These are phyloP conservation scores for Gadus macrocephalus DNA, from an alignment of 2,113 vertebrate species.

Conservation along the genomic window DNA sequence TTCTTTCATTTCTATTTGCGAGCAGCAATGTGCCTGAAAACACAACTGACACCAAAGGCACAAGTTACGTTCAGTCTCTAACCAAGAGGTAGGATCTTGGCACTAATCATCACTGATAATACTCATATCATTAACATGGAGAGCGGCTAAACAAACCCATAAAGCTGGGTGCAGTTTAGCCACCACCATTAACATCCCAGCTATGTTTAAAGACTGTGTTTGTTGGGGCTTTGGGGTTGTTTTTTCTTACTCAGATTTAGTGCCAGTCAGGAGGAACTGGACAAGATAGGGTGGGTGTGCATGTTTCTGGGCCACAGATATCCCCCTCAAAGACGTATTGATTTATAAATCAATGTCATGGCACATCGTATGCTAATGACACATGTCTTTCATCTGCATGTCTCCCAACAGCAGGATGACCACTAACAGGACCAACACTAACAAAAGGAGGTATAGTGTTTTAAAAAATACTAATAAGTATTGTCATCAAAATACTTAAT, in stretches of 20 bases:
- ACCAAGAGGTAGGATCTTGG: conserved; percentile 53
- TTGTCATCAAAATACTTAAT: no score
- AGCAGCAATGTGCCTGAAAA: conserved; percentile 33
- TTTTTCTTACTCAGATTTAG: conserved; percentile 56
- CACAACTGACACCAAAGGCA: conserved; percentile 20
- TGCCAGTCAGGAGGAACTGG: conserved; percentile 42
- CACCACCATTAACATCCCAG: neutral
- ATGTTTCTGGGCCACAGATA: no score
- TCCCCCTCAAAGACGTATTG: neutral
- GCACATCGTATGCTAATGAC: neutral
- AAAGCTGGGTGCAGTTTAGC: neutral
- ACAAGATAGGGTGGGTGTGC: conserved; percentile 49
- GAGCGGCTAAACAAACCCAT: neutral
- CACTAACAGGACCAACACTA: no score
- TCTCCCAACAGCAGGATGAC: no score
- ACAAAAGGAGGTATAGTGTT: no score
- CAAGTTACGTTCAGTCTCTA: conserved; percentile 57
- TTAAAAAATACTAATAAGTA: no score
- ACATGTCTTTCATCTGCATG: neutral
- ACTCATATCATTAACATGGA: neutral
- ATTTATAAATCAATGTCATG: neutral
- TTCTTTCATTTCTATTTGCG: conserved; percentile 4
- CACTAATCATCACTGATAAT: neutral
- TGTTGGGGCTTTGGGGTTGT: neutral
- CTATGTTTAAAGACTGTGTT: neutral